Percentiles rank a stretch among this genome's conserved stretches.
Evolutionary conservation across 1,140 invertebrate species (phyloP).

Genomic region (Brachionus koreanus): DNA sequence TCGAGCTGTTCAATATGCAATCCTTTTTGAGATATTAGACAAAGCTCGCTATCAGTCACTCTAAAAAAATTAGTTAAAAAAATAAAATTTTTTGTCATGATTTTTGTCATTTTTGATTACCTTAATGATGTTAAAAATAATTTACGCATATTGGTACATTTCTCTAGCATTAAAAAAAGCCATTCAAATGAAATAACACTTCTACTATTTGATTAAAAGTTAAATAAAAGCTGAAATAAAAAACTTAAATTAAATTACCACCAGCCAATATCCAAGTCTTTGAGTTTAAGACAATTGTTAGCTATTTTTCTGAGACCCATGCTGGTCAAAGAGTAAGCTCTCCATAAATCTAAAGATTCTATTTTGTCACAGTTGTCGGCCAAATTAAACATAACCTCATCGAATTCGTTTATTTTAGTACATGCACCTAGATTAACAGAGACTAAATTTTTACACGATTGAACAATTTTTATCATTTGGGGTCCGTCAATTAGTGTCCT

Average conservation of each 20-base stretch:
- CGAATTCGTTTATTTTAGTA: slow-evolving; percentile 49
- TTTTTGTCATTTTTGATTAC: slow-evolving; percentile 17
- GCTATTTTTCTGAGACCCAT: slow-evolving; percentile 67
- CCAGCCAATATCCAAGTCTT: slow-evolving; percentile 83
- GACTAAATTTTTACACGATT: slow-evolving; percentile 51
- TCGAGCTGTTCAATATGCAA: slow-evolving; percentile 17
- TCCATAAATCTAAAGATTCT: slow-evolving; percentile 72
- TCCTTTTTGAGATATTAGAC: neutral
- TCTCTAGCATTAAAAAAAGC: neutral
- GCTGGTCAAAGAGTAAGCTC: slow-evolving; percentile 69
- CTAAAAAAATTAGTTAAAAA: neutral
- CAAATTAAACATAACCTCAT: slow-evolving; percentile 50
- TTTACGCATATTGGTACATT: neutral
- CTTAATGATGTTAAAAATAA: slow-evolving; percentile 24
- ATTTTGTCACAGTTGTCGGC: slow-evolving; percentile 51
- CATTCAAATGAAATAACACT: neutral
- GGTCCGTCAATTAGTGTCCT: neutral
- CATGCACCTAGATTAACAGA: slow-evolving; percentile 56
- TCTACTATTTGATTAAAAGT: neutral
- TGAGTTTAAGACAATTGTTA: slow-evolving; percentile 65
- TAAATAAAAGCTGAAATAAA: neutral
- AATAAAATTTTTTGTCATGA: too few relatives aligned
- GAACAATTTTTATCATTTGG: slow-evolving; percentile 47
- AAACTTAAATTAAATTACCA: slow-evolving; percentile 65
- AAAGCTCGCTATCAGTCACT: neutral